Evolutionary conservation across 2,888 invertebrate genomes (phyloP).

Genomic region (Fissipunctia ypsillon): DNA sequence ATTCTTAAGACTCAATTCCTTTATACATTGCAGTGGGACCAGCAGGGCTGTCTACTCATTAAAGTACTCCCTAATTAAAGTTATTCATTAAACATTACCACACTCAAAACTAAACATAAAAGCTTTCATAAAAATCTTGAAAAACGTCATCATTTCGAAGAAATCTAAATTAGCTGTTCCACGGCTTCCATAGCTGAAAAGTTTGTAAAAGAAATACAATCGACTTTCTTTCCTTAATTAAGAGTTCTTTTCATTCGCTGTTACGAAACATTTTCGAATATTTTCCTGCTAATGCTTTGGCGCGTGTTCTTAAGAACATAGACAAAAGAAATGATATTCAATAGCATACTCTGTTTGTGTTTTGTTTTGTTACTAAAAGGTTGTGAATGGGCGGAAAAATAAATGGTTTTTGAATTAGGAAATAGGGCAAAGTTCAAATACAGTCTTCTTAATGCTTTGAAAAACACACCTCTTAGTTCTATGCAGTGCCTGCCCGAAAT

Average conservation of each 20-base stretch:
- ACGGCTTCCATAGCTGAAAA: slow-evolving; percentile 38
- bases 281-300: slow-evolving; percentile 70
- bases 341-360: slow-evolving; percentile 38
- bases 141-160: slow-evolving; percentile 11
- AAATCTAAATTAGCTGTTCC: slow-evolving; percentile 45
- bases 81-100: slow-evolving; percentile 27
- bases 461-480: neutral
- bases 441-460: slow-evolving; percentile 8
- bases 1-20: neutral
- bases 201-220: slow-evolving; percentile 52
- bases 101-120: neutral
- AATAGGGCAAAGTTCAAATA: neutral
- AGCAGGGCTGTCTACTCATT: too few species aligned
- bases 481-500: neutral
- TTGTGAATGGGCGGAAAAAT: slow-evolving; percentile 8
- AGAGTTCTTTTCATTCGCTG: slow-evolving; percentile 60
- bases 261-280: slow-evolving; percentile 62
- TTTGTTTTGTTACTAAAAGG: slow-evolving; percentile 20
- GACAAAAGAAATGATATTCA: slow-evolving; percentile 60
- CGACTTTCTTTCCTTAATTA: slow-evolving; percentile 67
- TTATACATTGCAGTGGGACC: neutral
- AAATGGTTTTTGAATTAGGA: neutral
- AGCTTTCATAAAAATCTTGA: slow-evolving; percentile 34
- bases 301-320: slow-evolving; percentile 68
- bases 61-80: slow-evolving; percentile 29